Percentiles rank a stretch among this genome's conserved stretches.
phyloP scores from a whole-genome alignment of 2,888 invertebrate genomes.

The Agrotis clavis region DNA sequence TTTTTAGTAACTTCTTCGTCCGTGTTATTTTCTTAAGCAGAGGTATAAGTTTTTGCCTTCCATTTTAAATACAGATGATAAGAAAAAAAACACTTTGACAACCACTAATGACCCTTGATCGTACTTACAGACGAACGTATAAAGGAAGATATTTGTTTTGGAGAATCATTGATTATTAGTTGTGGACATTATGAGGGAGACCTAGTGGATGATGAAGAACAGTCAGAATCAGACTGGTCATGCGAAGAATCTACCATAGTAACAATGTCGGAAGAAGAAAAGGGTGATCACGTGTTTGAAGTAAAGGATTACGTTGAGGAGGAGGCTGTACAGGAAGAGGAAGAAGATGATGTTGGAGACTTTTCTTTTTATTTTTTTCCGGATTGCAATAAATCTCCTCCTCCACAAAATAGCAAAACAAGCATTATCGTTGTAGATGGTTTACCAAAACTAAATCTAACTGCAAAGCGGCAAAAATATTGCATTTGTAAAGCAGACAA shows the following conservation, averaged over 20 bases:
- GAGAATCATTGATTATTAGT: constrained; percentile 90
- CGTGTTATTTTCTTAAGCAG: too few relatives aligned
- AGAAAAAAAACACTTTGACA: background rate
- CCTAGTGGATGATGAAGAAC: constrained; percentile 71
- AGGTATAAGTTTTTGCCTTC: too few relatives aligned
- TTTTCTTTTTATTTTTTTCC: constrained; percentile 88
- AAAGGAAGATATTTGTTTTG: constrained; percentile 89
- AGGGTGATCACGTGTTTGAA: constrained; percentile 69
- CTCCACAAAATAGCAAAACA: constrained; percentile 74
- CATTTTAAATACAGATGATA: too few relatives aligned
- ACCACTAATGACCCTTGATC: constrained; percentile 24
- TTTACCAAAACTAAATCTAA: constrained; percentile 80
- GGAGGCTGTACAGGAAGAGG: constrained; percentile 62
- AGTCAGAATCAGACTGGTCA: constrained; percentile 85
- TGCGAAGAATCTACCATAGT: constrained; percentile 75
- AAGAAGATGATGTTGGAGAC: constrained; percentile 77
- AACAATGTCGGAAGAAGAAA: constrained; percentile 69
- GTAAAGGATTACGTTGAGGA: constrained; percentile 70
- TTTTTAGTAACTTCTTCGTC: too few relatives aligned
- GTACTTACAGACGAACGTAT: constrained; percentile 84
- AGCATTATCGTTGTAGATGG: constrained; percentile 82
- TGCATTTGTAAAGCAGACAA: constrained; percentile 79
- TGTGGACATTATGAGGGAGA: constrained; percentile 84
- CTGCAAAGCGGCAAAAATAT: constrained; percentile 36
- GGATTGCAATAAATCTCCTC: constrained; percentile 79